Evolutionary conservation across 2,888 invertebrate genomes (phyloP).

Genomic region (Drosophila leonis): DNA sequence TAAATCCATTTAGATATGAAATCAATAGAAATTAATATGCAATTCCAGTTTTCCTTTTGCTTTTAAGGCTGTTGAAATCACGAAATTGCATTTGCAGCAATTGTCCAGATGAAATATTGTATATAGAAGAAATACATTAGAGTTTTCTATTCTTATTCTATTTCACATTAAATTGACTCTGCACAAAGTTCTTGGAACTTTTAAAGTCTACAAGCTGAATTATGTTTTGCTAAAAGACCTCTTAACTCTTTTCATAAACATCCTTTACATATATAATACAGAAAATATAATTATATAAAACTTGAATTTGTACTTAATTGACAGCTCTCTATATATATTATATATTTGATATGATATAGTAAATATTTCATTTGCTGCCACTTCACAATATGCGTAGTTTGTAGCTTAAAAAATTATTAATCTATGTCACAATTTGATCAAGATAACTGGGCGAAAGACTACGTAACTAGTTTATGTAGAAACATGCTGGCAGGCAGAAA

Average conservation of each 20-base stretch:
- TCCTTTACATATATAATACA: too few relatives aligned
- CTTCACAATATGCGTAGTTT: conserved; percentile 2
- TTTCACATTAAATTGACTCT: too few relatives aligned
- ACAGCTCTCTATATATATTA: not conserved
- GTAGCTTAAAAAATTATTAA: conserved; percentile 12
- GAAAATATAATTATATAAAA: not conserved
- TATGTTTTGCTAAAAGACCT: not conserved
- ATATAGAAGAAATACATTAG: too few relatives aligned
- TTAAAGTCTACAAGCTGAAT: too few relatives aligned
- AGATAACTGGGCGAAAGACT: not conserved
- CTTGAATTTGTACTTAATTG: not conserved
- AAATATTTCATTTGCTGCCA: not conserved
- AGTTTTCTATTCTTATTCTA: too few relatives aligned
- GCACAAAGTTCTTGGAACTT: too few relatives aligned
- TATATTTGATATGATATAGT: conserved; percentile 1
- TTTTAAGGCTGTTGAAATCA: too few relatives aligned
- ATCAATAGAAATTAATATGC: too few relatives aligned
- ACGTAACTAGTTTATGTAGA: not conserved
- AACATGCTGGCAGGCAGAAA: not conserved
- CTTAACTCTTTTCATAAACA: not conserved
- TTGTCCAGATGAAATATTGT: too few relatives aligned
- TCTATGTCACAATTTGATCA: conserved; percentile 7
- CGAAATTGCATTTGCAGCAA: too few relatives aligned
- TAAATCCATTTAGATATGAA: too few relatives aligned
- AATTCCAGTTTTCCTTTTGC: too few relatives aligned